Percentiles rank a stretch among this genome's conserved stretches.
phyloP scores from a whole-genome alignment of 2,888 invertebrate species.

The Heliconius cydno region DNA sequence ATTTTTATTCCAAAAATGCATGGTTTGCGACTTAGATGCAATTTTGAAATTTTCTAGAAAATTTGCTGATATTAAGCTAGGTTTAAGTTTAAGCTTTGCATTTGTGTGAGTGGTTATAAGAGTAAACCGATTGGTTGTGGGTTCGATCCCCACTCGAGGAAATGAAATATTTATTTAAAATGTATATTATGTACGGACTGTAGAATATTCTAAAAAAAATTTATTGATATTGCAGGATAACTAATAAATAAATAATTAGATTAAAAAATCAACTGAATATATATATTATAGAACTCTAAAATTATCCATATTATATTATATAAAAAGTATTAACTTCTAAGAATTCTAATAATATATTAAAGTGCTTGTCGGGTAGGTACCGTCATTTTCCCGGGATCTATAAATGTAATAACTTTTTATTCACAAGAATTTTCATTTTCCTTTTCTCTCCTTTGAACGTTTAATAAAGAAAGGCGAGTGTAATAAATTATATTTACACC shows the following conservation, averaged over 20 bases:
- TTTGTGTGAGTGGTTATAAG: too few species aligned
- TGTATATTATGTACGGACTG: too few species aligned
- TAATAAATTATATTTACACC: constrained; percentile 41
- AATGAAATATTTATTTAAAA: too few species aligned
- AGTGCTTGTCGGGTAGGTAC: constrained; percentile 5
- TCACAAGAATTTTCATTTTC: constrained; percentile 34
- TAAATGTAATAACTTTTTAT: constrained; percentile 34
- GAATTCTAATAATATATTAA: constrained; percentile 22
- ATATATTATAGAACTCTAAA: neutral
- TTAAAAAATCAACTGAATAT: neutral
- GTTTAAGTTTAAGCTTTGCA: too few species aligned
- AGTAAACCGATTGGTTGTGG: too few species aligned
- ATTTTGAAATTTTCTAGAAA: neutral
- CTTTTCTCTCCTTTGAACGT: constrained; percentile 31
- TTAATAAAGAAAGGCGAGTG: constrained; percentile 34
- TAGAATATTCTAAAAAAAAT: too few species aligned
- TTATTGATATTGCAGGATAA: too few species aligned
- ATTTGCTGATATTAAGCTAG: neutral
- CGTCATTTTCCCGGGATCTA: constrained; percentile 11
- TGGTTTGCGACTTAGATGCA: neutral
- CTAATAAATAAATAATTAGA: too few species aligned
- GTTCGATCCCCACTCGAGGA: too few species aligned
- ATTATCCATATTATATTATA: constrained; percentile 1
- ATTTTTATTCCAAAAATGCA: neutral
- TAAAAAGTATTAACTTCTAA: neutral